Evolutionary conservation across 2,888 invertebrate species (phyloP).

Genomic region (Liopterus haemorrhoidalis): DNA sequence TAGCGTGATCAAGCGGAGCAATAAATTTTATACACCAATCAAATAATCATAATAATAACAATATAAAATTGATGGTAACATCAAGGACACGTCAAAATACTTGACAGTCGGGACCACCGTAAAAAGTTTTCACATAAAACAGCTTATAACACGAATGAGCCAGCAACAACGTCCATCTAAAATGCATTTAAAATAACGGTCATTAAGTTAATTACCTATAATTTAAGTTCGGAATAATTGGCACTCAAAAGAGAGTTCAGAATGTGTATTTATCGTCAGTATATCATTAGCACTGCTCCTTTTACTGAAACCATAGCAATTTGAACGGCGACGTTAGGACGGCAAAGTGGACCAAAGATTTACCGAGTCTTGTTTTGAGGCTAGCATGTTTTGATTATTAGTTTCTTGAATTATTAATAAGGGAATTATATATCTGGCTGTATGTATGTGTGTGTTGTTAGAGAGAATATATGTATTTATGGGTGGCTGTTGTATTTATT

Average conservation of each 20-base stretch:
- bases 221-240: conserved; percentile 43
- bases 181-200: conserved; percentile 32
- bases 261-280: conserved; percentile 44
- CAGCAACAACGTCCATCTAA: conserved; percentile 20
- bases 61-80: too few species aligned
- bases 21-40: too few species aligned
- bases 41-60: too few species aligned
- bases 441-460: background rate
- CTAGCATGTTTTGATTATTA: too few species aligned
- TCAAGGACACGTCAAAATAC: too few species aligned
- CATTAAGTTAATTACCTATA: conserved; percentile 42
- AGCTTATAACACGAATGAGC: too few species aligned
- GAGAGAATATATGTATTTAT: background rate
- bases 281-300: conserved; percentile 43
- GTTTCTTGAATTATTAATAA: too few species aligned
- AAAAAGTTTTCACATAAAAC: too few species aligned
- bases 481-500: background rate
- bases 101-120: too few species aligned
- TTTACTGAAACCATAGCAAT: conserved; percentile 44
- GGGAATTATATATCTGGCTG: too few species aligned
- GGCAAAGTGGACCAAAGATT: conserved; percentile 37
- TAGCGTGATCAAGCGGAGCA: too few species aligned
- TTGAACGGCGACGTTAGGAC: conserved; percentile 42
- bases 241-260: conserved; percentile 35
- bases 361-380: too few species aligned